phyloP scores from a whole-genome alignment of 2,113 vertebrate species.

The Tiliqua scincoides region DNA sequence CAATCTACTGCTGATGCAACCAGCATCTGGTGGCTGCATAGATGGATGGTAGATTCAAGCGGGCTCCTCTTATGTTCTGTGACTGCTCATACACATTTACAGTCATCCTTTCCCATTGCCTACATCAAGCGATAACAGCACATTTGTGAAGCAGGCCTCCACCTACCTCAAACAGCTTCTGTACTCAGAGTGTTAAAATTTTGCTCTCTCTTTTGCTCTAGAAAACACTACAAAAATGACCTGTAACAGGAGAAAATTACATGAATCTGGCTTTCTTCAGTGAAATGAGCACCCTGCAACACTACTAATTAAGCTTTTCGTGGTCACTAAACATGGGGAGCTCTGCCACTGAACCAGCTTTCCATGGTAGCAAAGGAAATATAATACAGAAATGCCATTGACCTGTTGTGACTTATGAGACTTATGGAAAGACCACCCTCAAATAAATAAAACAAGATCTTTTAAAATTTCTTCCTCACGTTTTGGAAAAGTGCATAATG shows the following conservation, averaged over 20 bases:
- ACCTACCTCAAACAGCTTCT: background rate
- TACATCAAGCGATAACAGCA: background rate
- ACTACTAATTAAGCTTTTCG: slow-evolving; percentile 4
- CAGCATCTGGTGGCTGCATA: too few species aligned
- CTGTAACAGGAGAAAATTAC: background rate
- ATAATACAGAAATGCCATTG: background rate
- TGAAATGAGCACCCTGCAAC: slow-evolving; percentile 26
- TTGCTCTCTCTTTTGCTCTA: background rate
- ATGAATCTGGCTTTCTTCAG: slow-evolving; percentile 27
- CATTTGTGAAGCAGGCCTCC: background rate
- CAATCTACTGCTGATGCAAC: too few species aligned
- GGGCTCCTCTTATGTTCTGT: too few species aligned
- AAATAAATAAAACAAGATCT: slow-evolving; percentile 2
- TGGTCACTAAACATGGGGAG: slow-evolving; percentile 23
- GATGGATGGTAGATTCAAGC: too few species aligned
- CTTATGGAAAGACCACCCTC: background rate
- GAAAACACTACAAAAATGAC: slow-evolving; percentile 16
- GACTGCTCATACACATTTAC: background rate
- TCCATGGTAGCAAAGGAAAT: background rate
- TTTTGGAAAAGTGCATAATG: background rate
- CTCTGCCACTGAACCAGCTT: background rate
- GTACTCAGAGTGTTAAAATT: background rate
- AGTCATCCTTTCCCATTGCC: too few species aligned
- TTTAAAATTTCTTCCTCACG: background rate
- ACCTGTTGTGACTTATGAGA: background rate